Evolutionary conservation across 2,888 invertebrate species (phyloP), one percentile per base, ranked within the genome.

Genomic region (Tribolium freemani): DNA sequence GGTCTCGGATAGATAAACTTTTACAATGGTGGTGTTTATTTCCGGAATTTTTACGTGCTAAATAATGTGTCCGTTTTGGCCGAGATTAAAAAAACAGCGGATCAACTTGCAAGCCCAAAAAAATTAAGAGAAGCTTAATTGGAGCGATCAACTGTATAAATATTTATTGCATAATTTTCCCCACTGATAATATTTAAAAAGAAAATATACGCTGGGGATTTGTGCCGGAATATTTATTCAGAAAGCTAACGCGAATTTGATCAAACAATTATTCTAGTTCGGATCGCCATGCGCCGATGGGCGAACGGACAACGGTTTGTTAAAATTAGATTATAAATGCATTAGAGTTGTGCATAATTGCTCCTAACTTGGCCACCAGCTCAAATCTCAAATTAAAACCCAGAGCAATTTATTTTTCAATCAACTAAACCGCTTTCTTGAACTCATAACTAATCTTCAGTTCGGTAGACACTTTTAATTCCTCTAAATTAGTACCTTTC

Each of bases 1-100:
- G 72, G 75, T 69, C 57, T 74, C 64, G 70, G 51, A 10, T 72
- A 76, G 75, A 76, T 75, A 75, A 76, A 78, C 69, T 75, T 67
- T 56, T 54, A 68, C 71, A 60, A 54, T 48, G 13, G 53, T 58
- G 53, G 45, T 58, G 64, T 66, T 69, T 71, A 66, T 71, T 67
- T 60, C 61, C 30, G 11, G n/a, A 10, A 58, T 51, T 71, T 60
- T 63, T 46, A 69, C 30, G 21, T 63, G 38, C 26, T 30, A 63
- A 61, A 45, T 16, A 48, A 61, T 61, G 45, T 26, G 48, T 61
- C 10, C 20, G 13, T 44, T 44, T 30, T 56, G 4, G 56, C 30
- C 56, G 3, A 20, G 6, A 56, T 56, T 20, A 56, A 56, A 56
- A 38, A 38, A 38, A 38, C 8, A 38, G n/a, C 38, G n/a, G 3